A percentile compares a stretch with the other conserved stretches of the same genome.
These are phyloP conservation scores for Harpalus rufipes DNA, from an alignment of 2,888 invertebrate species.

Conservation along the genomic window DNA sequence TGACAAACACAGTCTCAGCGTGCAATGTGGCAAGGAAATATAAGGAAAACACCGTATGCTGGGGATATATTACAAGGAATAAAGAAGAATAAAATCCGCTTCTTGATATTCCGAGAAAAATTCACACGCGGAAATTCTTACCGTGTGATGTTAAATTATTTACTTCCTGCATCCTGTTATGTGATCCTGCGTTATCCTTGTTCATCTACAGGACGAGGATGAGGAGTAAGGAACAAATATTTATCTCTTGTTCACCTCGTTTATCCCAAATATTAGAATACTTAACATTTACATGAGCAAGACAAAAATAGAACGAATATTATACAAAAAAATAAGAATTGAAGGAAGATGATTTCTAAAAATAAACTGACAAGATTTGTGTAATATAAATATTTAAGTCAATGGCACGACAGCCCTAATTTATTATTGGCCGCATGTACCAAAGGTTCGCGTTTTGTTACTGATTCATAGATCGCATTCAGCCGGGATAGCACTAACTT, in stretches of 20 bases:
- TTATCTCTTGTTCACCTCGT: not conserved
- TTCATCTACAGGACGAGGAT: not conserved
- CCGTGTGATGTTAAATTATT: constrained; percentile 59
- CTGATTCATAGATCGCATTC: too few species aligned
- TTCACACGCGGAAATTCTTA: constrained; percentile 47
- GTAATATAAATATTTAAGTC: too few species aligned
- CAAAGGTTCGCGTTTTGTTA: too few species aligned
- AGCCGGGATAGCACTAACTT: too few species aligned
- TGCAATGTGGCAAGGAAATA: constrained; percentile 20
- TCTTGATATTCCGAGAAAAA: constrained; percentile 57
- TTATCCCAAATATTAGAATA: not conserved
- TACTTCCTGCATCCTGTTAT: constrained; percentile 18
- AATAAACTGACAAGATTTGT: too few species aligned
- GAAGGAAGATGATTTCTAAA: too few species aligned
- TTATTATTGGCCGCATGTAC: too few species aligned
- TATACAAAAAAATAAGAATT: too few species aligned
- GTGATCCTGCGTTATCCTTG: constrained; percentile 1
- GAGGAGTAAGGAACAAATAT: too few species aligned
- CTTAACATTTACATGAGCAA: too few species aligned
- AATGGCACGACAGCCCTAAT: too few species aligned
- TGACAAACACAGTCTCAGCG: constrained; percentile 1
- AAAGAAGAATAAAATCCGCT: constrained; percentile 52
- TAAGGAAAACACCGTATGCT: constrained; percentile 38
- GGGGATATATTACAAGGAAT: constrained; percentile 52
- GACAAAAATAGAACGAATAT: too few species aligned